Evolutionary conservation across 2,888 invertebrate genomes (phyloP), one percentile per base, ranked within the genome.

Genomic region (Acanthosepion esculentum): DNA sequence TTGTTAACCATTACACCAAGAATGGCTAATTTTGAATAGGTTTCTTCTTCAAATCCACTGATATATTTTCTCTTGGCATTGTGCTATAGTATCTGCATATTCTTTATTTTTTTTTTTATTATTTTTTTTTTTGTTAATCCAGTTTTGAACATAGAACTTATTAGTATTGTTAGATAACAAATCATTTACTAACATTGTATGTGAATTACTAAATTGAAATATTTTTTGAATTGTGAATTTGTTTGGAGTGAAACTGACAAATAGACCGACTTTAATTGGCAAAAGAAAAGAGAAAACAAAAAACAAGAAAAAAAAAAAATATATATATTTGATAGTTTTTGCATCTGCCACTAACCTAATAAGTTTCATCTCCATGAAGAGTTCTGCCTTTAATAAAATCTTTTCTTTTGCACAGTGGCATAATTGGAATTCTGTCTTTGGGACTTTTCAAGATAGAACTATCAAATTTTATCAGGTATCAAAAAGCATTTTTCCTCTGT

Each of bases 391-490:
- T 78, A 78, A 78, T n/a, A n/a, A 78, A 78, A 78, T 78, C 78
- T 78, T 78, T 78, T 78, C 78, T 78, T 78, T 78, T 78, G 78
- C 78, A 78, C 78, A 78, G 78, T 78, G 78, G 78, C 29, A 78
- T 78, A 78, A 78, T 78, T n/a, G 78, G 78, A 78, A 78, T 78
- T 78, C 78, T n/a, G 29, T 78, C 78, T n/a, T 78, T 78, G 78
- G 78, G n/a, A 78, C 78, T 78, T 78, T 78, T 78, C 78, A 78
- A 78, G 78, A 78, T 78, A 78, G 78, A 78, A n/a, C 78, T 78
- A 78, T 78, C 78, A 78, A 78, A 78, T 78, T 78, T 78, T 78
- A 78, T 78, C 78, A 78, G 78, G 78, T 78, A 78, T 78, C 10
- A 78, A 78, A 78, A 78, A 78, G 78, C 78, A 78, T 78, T 78